Evolutionary conservation across 2,113 vertebrate genomes (phyloP), one percentile per base, ranked within the genome.

Genomic region (Centropus bengalensis): DNA sequence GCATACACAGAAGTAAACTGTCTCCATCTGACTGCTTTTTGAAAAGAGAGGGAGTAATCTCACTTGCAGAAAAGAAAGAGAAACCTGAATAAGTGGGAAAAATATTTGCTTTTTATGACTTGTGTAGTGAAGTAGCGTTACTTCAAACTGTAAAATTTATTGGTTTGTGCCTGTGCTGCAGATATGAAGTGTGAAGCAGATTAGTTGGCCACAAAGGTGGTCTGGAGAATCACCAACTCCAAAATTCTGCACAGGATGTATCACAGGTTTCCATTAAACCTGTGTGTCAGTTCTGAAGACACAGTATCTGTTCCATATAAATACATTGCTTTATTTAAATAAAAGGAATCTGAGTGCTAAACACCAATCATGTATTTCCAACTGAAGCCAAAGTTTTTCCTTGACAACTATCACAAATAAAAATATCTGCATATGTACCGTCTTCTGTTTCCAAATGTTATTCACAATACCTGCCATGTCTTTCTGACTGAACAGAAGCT

Each of bases 401-500:
- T 71, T 23, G 28, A n/a, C 33, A 75, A 66, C 17, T 19, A 24
- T n/a, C 9, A 55, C 38, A 83, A 86, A 76, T 38, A 69, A 52
- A 91, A 71, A 26, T 32, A 59, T 6, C 23, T 70, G 13, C 6
- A 10, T 45, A 51, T 24, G 15, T 42, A 10, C 20, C 28, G 38
- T 51, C 23, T 85, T 75, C 28, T 63, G 10, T 51, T 62, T 67
- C 21, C 66, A 40, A 17, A 76, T 32, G 18, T 24, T 38, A 10
- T 52, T 88, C 64, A 27, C 59, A 64, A 33, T 80, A 45, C 49
- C 14, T 66, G 38, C 26, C 42, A 59, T 91, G 40, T 91, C 45
- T 58, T 91, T 68, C 75, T 74, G 83, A 23, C 19, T 56, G 82
- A 90, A 66, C 44, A 73, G 64, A 92, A 94, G 74, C 86, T 91